A percentile compares a stretch with the other conserved stretches of the same genome.
Evolutionary conservation across 2,113 vertebrate species (phyloP).

Genomic region (Martes martes): DNA sequence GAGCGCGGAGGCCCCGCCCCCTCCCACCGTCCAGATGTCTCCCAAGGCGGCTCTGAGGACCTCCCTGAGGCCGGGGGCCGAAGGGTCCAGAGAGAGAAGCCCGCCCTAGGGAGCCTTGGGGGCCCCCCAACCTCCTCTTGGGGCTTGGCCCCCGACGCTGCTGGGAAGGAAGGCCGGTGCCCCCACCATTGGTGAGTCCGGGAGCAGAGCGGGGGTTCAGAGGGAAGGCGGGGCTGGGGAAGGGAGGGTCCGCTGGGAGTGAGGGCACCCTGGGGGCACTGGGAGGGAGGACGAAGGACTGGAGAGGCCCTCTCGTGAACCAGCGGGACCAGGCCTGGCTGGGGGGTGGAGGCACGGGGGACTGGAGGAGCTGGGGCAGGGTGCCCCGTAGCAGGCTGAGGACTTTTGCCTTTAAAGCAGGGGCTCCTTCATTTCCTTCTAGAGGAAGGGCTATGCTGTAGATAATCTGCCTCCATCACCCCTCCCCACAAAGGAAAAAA

Average conservation of each 20-base stretch:
- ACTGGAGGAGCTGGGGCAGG: neutral
- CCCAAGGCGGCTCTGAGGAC: constrained; percentile 24
- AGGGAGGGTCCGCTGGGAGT: constrained; percentile 12
- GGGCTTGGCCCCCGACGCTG: constrained; percentile 63
- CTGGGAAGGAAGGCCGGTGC: constrained; percentile 53
- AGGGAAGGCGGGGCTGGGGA: constrained; percentile 37
- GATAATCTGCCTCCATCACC: constrained; percentile 45
- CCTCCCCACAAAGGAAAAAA: constrained; percentile 30
- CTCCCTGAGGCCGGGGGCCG: constrained; percentile 47
- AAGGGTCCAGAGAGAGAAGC: constrained; percentile 67
- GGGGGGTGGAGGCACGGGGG: neutral
- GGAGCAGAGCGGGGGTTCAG: neutral
- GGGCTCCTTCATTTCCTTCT: neutral
- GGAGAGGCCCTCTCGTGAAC: neutral
- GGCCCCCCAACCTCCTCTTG: constrained; percentile 57
- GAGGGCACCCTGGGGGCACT: constrained; percentile 7
- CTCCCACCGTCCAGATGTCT: constrained; percentile 65
- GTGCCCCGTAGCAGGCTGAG: constrained; percentile 21
- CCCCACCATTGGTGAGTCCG: constrained; percentile 64
- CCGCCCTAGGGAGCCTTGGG: constrained; percentile 69
- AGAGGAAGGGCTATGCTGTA: neutral
- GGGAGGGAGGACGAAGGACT: neutral
- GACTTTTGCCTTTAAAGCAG: constrained; percentile 38
- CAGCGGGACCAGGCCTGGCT: neutral
- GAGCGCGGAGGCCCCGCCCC: constrained; percentile 63